Conservation (phyloP, 2,797 vertebrate genomes). For the Xenopus petersii region DNA sequence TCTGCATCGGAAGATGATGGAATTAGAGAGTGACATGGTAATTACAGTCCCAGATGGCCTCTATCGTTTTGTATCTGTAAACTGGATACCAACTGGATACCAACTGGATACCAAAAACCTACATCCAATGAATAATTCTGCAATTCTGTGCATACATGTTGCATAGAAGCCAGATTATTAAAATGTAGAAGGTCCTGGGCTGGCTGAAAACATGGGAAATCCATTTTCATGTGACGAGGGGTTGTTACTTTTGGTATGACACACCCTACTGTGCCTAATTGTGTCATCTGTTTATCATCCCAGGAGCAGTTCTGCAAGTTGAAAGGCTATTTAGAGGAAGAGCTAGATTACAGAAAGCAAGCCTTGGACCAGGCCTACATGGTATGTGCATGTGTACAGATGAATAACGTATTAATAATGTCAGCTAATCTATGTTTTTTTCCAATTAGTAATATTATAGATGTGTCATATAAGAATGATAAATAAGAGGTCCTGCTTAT, state of each 20-base stretch:
- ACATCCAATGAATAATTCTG: too few species aligned
- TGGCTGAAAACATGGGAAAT: too few species aligned
- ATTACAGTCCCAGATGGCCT: constrained; percentile 33
- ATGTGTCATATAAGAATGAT: too few species aligned
- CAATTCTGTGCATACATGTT: too few species aligned
- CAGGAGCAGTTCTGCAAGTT: constrained; percentile 98
- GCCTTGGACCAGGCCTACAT: constrained; percentile 96
- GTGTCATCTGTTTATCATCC: not conserved
- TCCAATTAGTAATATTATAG: too few species aligned
- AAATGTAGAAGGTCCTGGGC: too few species aligned
- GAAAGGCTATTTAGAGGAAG: constrained; percentile 97
- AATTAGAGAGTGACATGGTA: constrained; percentile 96
- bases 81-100: not conserved
- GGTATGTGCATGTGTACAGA: constrained; percentile 65
- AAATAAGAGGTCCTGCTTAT: too few species aligned
- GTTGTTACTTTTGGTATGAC: too few species aligned
- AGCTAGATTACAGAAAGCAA: constrained; percentile 96
- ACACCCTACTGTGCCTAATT: not conserved
- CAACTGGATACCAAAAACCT: not conserved
- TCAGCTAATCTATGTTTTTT: too few species aligned
- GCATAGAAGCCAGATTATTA: too few species aligned
- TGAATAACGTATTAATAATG: too few species aligned
- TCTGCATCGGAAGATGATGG: constrained; percentile 97
- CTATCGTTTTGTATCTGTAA: not conserved
- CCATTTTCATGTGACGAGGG: too few species aligned